Percentiles rank a stretch among this genome's conserved stretches.
Evolutionary conservation across 2,113 vertebrate genomes (phyloP).

Genomic region (Trogon melanurus): DNA sequence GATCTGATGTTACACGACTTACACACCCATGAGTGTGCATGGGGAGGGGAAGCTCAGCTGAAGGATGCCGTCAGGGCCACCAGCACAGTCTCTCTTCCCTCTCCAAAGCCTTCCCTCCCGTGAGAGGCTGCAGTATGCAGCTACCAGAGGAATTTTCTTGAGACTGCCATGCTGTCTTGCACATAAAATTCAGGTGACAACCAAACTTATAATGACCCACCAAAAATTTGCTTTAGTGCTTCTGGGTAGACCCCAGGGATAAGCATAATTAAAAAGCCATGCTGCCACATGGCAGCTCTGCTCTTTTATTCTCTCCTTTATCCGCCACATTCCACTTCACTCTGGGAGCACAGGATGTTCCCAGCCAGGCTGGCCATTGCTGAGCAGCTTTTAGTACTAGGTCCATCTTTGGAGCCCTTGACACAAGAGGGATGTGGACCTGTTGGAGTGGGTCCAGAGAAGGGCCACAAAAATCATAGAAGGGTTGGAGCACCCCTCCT

Average conservation of each 20-base stretch:
- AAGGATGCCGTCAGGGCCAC: background rate
- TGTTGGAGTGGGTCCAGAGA: no score
- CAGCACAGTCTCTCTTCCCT: background rate
- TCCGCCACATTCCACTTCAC: background rate
- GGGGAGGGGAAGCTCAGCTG: background rate
- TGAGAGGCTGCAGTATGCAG: background rate
- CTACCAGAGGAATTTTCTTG: background rate
- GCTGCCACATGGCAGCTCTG: background rate
- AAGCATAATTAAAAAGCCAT: background rate
- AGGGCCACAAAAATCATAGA: no score
- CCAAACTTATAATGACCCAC: background rate
- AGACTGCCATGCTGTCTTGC: no score
- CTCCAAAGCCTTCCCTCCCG: background rate
- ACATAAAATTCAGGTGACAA: background rate
- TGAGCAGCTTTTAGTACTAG: background rate
- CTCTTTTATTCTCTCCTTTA: background rate
- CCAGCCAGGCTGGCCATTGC: background rate
- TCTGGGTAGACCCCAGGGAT: background rate
- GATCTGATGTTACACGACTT: background rate
- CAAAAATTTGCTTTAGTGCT: background rate
- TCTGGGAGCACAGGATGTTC: background rate
- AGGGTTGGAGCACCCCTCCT: no score
- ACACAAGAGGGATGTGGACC: no score
- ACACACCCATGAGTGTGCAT: no score
- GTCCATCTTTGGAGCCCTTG: no score